phyloP scores from a whole-genome alignment of 2,113 vertebrate genomes.

The Malaclemys terrapin region DNA sequence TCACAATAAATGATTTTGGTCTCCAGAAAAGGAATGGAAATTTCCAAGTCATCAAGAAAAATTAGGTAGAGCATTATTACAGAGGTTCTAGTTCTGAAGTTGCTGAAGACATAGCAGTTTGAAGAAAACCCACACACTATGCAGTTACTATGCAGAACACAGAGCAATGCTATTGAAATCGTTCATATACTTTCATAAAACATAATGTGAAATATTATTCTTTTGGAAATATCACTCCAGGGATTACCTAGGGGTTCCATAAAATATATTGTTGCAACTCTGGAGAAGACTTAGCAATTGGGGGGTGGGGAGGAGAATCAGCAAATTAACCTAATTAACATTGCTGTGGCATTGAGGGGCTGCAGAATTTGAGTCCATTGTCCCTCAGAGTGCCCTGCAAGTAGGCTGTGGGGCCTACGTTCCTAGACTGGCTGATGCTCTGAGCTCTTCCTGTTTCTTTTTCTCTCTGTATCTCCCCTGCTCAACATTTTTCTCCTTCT shows the following conservation, averaged over 20 bases:
- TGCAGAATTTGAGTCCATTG: fast-evolving
- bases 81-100: not conserved
- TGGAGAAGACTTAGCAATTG: not conserved
- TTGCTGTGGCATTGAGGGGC: not conserved
- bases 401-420: not conserved
- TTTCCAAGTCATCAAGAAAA: not conserved
- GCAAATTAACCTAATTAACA: not conserved
- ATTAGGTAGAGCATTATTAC: not conserved
- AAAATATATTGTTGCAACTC: not conserved
- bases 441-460: not conserved
- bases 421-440: not conserved
- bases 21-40: not conserved
- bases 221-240: not conserved
- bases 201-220: not conserved
- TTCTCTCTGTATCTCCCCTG: not conserved
- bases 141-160: fast-evolving
- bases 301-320: not conserved
- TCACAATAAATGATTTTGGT: not conserved
- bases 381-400: not conserved
- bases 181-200: not conserved
- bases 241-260: not conserved
- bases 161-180: not conserved
- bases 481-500: not conserved
- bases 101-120: not conserved
- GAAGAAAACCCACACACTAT: not conserved